Evolutionary conservation across 2,113 vertebrate genomes (phyloP).

Genomic region (Melospiza melodia): DNA sequence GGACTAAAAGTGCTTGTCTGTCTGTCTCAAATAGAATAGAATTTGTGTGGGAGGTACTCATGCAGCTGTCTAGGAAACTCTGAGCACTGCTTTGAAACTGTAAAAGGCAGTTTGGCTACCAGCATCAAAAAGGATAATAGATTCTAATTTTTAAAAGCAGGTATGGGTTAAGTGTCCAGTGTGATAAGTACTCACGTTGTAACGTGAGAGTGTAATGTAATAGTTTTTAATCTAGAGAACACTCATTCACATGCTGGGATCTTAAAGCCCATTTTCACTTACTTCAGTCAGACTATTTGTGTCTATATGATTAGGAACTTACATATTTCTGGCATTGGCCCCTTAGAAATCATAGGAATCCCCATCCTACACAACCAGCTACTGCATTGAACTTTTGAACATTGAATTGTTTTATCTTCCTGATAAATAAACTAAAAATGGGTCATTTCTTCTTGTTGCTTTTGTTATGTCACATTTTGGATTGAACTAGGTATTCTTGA

Average conservation of each 20-base stretch:
- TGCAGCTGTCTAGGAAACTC: slow-evolving; percentile 23
- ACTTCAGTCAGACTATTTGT: background rate
- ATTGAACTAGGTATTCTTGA: background rate
- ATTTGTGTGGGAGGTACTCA: slow-evolving; percentile 29
- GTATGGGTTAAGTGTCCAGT: background rate
- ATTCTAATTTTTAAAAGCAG: background rate
- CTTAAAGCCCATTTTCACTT: background rate
- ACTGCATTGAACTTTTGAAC: background rate
- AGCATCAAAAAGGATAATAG: background rate
- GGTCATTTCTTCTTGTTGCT: background rate
- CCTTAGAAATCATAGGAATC: background rate
- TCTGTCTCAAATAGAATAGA: background rate
- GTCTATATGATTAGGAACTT: background rate
- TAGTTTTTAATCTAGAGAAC: background rate
- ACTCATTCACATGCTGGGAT: background rate
- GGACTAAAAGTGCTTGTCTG: background rate
- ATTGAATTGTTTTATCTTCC: background rate
- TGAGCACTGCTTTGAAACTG: background rate
- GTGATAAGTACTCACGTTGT: background rate
- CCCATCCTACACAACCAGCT: background rate
- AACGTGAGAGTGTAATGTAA: background rate
- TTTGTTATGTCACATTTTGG: background rate
- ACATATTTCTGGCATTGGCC: background rate
- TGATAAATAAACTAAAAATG: background rate
- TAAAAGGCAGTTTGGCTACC: background rate